Evolutionary conservation across 1,140 invertebrate genomes (phyloP), one percentile per base, ranked within the genome.

Genomic region (Harpegnathos saltator): DNA sequence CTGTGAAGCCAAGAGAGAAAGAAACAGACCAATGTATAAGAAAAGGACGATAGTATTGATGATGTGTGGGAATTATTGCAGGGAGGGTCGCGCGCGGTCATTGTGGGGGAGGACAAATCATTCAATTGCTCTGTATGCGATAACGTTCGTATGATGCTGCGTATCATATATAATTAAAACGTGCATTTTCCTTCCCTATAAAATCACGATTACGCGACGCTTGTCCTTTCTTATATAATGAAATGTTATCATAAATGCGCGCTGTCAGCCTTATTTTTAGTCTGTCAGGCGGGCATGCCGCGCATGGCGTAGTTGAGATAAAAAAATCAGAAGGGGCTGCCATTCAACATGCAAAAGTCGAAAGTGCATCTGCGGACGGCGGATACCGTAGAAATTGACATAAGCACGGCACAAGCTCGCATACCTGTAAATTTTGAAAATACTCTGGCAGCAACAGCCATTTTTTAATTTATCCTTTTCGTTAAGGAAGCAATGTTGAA

Each of bases 381-480:
- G 19, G 9, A 74, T 14, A 50, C 44, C 29, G 3, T 4, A n/a
- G n/a, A n/a, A n/a, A n/a, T n/a, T n/a, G 54, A 22, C 3, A 4
- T 0, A 12, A 29, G 12, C 15, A 63, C 5, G 29, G 29, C 29
- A 33, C 29, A 33, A 3, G 29, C 52, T 44, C 19, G 4, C 65
- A 19, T 5, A 94, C 94, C 93, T 92, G 94, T 88, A 56, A 94
- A 88, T 92, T 94, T 93, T 50, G 93, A 92, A 85, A 94, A 91
- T 84, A 91, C 91, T 81, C 92, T 94, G 73, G 90, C 90, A 91
- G 92, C 93, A 81, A 94, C 93, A 91, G 93, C 94, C 94, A 94
- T 94, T 87, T 92, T 93, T 83, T 78, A 81, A 62, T 85, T 74
- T 44, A 88, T 89, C 75, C 85, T 82, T 80, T 78, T 52, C 52